A percentile compares a stretch with the other conserved stretches of the same genome.
phyloP scores from a whole-genome alignment of 2,113 vertebrate species.

The Delphinapterus leucas region DNA sequence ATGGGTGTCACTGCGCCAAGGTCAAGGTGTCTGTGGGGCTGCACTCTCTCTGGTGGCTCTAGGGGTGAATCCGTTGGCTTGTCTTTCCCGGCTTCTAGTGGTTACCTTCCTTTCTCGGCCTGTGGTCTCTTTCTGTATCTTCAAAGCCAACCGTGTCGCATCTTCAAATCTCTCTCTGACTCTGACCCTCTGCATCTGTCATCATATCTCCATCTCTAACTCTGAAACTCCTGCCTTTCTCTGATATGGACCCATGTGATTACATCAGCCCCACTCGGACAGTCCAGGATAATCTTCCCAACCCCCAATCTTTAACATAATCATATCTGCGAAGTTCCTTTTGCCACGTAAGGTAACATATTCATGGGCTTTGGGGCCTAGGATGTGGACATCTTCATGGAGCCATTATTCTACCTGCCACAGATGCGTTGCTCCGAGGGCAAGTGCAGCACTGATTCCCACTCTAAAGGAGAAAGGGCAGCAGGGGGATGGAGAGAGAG shows the following conservation, averaged over 20 bases:
- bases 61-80: not conserved
- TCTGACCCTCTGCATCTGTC: not conserved
- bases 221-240: not conserved
- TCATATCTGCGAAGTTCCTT: not conserved
- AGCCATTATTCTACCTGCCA: not conserved
- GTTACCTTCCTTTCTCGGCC: not conserved
- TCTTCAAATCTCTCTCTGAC: not conserved
- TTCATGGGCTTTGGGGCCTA: not conserved
- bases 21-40: not conserved
- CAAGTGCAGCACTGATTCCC: rapidly evolving
- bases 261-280: not conserved
- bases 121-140: not conserved
- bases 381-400: not conserved
- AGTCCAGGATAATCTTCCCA: not conserved
- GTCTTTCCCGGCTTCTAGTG: not conserved
- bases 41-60: not conserved
- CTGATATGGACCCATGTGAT: not conserved
- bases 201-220: not conserved
- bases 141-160: not conserved
- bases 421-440: not conserved
- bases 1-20: not conserved
- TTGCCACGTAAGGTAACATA: not conserved
- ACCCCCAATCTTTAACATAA: not conserved
- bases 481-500: not conserved
- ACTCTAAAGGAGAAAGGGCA: not conserved